phyloP scores from a whole-genome alignment of 2,797 vertebrate genomes.

The Vireo griseus region DNA sequence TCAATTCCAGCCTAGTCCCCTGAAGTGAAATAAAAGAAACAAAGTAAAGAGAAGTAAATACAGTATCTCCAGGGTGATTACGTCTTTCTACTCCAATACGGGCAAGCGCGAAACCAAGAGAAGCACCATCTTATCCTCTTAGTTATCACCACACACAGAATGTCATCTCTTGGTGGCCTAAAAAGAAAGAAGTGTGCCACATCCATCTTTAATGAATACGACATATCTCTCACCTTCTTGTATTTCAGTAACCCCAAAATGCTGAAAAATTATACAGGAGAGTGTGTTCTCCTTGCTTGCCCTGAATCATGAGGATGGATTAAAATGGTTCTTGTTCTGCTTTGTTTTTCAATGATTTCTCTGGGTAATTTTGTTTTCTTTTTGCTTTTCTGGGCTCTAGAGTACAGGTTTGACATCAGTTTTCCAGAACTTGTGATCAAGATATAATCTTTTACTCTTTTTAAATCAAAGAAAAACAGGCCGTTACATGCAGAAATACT shows the following conservation, averaged over 20 bases:
- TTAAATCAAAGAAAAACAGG: background rate
- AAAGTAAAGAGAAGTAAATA: slow-evolving; percentile 57
- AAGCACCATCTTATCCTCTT: slow-evolving; percentile 13
- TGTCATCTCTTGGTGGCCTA: slow-evolving; percentile 4
- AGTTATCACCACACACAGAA: slow-evolving; percentile 14
- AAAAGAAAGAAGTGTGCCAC: background rate
- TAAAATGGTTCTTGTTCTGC: background rate
- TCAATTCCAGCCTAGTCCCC: slow-evolving; percentile 61
- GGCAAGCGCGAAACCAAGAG: slow-evolving; percentile 17
- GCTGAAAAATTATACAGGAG: background rate
- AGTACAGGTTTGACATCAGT: background rate
- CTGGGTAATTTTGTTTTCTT: background rate
- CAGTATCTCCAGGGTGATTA: slow-evolving; percentile 45
- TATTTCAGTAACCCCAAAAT: background rate
- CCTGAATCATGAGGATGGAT: background rate
- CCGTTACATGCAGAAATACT: background rate
- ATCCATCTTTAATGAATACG: slow-evolving; percentile 4
- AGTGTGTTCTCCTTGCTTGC: background rate
- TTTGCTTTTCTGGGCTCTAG: background rate
- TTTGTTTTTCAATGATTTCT: background rate
- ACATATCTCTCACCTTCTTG: background rate
- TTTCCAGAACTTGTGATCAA: background rate
- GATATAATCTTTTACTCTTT: background rate
- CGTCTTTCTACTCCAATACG: slow-evolving; percentile 23
- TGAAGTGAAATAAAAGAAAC: slow-evolving; percentile 65